Base-by-base conservation (phyloP, 2,113 vertebrate genomes). In the Plectropomus leopardus region DNA sequence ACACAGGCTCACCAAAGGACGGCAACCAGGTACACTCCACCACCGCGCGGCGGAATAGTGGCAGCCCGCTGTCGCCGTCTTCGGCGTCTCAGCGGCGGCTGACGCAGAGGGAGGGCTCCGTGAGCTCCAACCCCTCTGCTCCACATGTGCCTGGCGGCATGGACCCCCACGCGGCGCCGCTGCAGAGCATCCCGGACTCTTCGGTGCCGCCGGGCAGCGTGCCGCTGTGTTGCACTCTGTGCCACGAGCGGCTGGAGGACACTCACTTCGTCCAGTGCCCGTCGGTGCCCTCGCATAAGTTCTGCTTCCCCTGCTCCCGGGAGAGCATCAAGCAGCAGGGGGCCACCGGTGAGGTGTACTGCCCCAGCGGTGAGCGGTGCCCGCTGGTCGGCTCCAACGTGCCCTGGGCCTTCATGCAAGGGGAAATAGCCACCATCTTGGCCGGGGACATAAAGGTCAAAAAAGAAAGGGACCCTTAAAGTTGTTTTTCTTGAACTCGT, bases 261-360 rank as follows among this genome's bases (percentile, higher is more conserved):
- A 99, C 98, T 44, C 98, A 99, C 92, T 99, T 99, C 68, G 98
- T 99, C 86, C 98, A 99, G 96, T 99, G 98, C 89, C 98, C 98
- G 5, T 99, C 98, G 0, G 97, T 97, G 87, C 94, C 97, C 17
- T 96, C 97, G 2, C 97, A 99, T 95, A 99, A 99, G 93, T 99
- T 99, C 94, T 99, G 98, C 93, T 99, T 99, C 92, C 98, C 98
- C 51, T 99, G 98, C 93, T 99, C 98, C 80, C 94, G 97, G 88
- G 98, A 98, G 87, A 99, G 98, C 95, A 99, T 99, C 95, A 99
- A 99, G 93, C 97, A 98, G 94, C 98, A 99, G 93, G 98, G 96
- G 1, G 97, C 97, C 86, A 97, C 94, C 11, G 98, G 98, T 0
- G 98, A 99, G 92, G 98, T 99, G 80, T 99, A 98, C 94, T 99